A percentile compares a stretch with the other conserved stretches of the same genome.
phyloP scores from a whole-genome alignment of 2,797 vertebrate species.

The Otolemur crassicaudatus region DNA sequence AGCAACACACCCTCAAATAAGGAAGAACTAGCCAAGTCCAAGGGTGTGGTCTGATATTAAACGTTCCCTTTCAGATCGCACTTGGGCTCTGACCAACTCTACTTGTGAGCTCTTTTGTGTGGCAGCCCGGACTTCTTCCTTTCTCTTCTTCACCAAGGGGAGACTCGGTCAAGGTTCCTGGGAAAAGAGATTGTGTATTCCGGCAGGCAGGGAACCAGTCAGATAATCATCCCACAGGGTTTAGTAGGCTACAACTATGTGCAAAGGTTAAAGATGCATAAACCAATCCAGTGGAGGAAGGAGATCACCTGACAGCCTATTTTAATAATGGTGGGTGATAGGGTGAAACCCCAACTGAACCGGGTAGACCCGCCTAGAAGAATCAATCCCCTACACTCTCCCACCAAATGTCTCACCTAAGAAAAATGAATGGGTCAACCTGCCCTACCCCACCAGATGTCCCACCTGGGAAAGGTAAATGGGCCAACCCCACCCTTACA shows the following conservation, averaged over 20 bases:
- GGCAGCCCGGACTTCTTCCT: neutral
- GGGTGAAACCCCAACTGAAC: no score
- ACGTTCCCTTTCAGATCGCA: neutral
- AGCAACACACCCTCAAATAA: neutral
- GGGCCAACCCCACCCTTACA: no score
- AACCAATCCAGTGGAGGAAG: neutral
- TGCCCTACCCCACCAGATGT: no score
- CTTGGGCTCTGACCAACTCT: neutral
- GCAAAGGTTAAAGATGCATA: neutral
- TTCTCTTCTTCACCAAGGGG: neutral
- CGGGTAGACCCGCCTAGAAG: no score
- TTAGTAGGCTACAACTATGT: neutral
- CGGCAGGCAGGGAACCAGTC: no score
- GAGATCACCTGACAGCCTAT: neutral
- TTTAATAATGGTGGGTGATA: neutral
- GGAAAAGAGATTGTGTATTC: neutral
- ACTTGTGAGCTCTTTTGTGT: neutral
- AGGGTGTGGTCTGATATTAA: constrained; percentile 21
- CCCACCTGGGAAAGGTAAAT: no score
- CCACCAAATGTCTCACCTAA: no score
- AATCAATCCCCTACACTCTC: no score
- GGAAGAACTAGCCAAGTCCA: neutral
- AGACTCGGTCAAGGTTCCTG: neutral
- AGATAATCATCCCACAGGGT: neutral
- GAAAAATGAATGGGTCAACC: no score